Base-by-base conservation (phyloP, 1,140 invertebrate species). In the Drosophila simulans region DNA sequence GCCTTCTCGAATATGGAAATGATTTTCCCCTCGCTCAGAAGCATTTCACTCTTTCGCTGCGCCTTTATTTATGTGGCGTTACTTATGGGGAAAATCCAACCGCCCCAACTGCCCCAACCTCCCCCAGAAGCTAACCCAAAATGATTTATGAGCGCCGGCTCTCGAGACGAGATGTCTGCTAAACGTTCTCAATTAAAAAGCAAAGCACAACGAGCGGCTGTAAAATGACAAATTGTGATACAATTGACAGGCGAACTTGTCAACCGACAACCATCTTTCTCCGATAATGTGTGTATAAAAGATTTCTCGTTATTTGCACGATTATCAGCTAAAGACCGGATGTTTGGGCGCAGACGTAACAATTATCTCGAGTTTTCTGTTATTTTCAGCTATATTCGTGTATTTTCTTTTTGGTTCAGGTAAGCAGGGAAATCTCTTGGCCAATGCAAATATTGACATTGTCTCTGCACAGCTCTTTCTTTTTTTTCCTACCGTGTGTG, bases 21-120 rank as follows among this genome's bases (percentile, higher is more conserved):
- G 7, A 31, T 31, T 31, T 31, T 31, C 31, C 27, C 1, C 46
- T 63, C 35, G 17, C 42, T n/a, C 27, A 42, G 8, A 60, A 65
- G 31, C 27, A 31, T 27, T 79, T 80, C 31, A 63, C 40, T 69
- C 78, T 82, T 71, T 74, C 74, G 75, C 49, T 64, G 69, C 70
- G 75, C 60, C 71, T 68, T 89, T 90, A 89, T 89, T 89, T 89
- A 89, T 89, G 85, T 89, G 84, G 77, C 84, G 84, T 90, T 90
- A 89, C 84, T 90, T 90, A 77, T 89, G 84, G 70, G 80, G 37
- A 45, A 64, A 68, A 45, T 42, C 15, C 52, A 45, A 35, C 53
- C 37, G 27, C 53, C 37, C 31, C 45, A 63, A 48, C 15, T 7
- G 8, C 42, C 42, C 27, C 25, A 25, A 2, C 42, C 8, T 17